Base-by-base conservation (phyloP, 2,113 vertebrate species). In the Sinosuthora webbiana region DNA sequence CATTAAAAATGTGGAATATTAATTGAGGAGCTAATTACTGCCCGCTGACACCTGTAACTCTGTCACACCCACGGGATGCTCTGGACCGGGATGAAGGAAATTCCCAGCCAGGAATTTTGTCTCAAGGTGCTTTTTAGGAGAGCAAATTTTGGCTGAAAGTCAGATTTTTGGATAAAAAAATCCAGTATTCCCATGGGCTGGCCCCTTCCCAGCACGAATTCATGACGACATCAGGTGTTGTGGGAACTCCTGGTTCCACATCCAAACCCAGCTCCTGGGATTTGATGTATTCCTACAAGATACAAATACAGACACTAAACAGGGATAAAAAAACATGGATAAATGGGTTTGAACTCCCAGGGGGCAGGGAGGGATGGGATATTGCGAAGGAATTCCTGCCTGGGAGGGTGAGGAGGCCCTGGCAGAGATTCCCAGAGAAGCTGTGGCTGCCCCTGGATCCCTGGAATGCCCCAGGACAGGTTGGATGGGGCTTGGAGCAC, bases 401-500 rank as follows among this genome's bases (percentile, higher is more conserved):
- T 75, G 42, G 25, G 14, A 27, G 37, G 53, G 25, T 22, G 62
- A 10, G 6, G 1, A 76, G 41, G 21, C 20, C 19, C 25, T 85
- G 37, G 37, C 37, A 64, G 6, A 28, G 30, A 3, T 21, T 13
- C 62, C 50, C 78, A 80, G 50, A 39, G 63, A 4, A 45, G 50
- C 41, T 47, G 27, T 2, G 41, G 25, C 55, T 57, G 55, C 55
- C 13, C 31, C 33, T 55, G 53, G 30, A 59, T 30, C 55, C 55
- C 59, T 60, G 35, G 24, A 1, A 44, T 44, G 49, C 1, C 76
- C 60, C 14, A 30, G 31, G 12, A 20, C 22, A 22, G 64, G n/a
- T 1, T 45, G 50, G 62, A 45, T 0, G 13, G 9, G 50, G 50
- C 27, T 39, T 8, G 63, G 63, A 68, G 52, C 52, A 6, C 0